Evolutionary conservation across 1,140 invertebrate species (phyloP), one percentile per base, ranked within the genome.

Genomic region (Platyscapa corneri): DNA sequence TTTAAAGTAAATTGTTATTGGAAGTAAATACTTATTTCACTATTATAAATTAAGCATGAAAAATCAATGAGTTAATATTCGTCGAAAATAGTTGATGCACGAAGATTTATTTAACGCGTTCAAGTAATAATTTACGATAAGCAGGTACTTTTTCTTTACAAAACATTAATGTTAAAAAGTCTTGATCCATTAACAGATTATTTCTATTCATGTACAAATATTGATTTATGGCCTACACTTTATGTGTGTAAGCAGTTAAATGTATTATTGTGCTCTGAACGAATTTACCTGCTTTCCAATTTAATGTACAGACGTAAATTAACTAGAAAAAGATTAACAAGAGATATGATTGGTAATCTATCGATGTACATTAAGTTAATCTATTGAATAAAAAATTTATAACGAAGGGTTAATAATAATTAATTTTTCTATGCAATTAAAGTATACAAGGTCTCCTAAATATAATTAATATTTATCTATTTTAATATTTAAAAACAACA

Each of bases 161-260:
- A 53, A 81, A 81, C 16, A 49, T 32, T 53, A 49, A 49, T 27
- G 39, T 37, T n/a, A n/a, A n/a, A n/a, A n/a, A n/a, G 3, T 32
- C 49, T 74, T 34, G 30, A 82, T 82, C 18, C 27, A 20, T 60
- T 1, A 32, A 27, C 6, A 74, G 65, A 82, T 82, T 82, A 72
- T 82, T 65, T 70, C 60, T 82, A 37, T 82, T 82, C n/a, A 14
- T 30, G 27, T 72, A 74, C 49, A 70, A 82, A 82, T 82, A 82
- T 82, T 74, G 42, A 74, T 82, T 82, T 6, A 72, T n/a, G 32
- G 37, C 32, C 39, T 32, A 30, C 10, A 67, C 34, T 46, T 60
- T n/a, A 0, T 7, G n/a, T 78, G n/a, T 60, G n/a, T 37, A 56
- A 32, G 75, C 83, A 77, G 32, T 30, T 74, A 74, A 82, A 74